Conservation (phyloP, 2,113 vertebrate species). For the Oryctolagus cuniculus region DNA sequence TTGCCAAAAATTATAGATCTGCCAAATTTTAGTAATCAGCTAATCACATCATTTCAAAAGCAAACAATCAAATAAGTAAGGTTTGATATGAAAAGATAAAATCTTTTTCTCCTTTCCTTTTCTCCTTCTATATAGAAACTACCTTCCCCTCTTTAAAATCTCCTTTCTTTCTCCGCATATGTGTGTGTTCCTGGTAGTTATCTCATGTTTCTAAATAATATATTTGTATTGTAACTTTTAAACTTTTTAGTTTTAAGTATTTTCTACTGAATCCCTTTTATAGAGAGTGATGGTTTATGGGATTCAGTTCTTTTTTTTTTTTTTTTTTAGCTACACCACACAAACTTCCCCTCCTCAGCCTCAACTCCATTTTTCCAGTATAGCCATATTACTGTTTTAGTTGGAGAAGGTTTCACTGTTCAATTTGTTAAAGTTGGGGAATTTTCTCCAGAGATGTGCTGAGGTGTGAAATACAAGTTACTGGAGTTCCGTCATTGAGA, state of each 20-base stretch:
- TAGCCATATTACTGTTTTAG: background rate
- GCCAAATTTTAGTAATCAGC: background rate
- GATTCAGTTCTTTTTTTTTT: too few relatives aligned
- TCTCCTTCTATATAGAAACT: background rate
- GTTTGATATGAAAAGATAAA: background rate
- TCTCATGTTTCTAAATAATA: background rate
- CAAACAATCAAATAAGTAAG: background rate
- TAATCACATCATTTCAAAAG: conserved; percentile 22
- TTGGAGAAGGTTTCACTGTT: background rate
- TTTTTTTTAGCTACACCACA: too few relatives aligned
- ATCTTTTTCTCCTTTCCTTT: background rate
- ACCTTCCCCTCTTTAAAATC: background rate
- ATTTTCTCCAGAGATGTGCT: background rate
- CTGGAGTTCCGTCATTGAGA: background rate
- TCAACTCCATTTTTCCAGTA: background rate
- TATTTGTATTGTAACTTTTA: background rate
- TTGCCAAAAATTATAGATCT: background rate
- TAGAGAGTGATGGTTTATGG: background rate
- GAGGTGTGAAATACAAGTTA: background rate
- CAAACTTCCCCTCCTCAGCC: background rate
- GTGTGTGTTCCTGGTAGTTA: background rate
- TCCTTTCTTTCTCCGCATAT: background rate
- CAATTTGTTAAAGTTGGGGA: background rate
- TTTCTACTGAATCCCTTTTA: background rate
- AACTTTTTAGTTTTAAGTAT: background rate